phyloP scores from a whole-genome alignment of 1,140 invertebrate species.

The Philopotamus ludificatus region DNA sequence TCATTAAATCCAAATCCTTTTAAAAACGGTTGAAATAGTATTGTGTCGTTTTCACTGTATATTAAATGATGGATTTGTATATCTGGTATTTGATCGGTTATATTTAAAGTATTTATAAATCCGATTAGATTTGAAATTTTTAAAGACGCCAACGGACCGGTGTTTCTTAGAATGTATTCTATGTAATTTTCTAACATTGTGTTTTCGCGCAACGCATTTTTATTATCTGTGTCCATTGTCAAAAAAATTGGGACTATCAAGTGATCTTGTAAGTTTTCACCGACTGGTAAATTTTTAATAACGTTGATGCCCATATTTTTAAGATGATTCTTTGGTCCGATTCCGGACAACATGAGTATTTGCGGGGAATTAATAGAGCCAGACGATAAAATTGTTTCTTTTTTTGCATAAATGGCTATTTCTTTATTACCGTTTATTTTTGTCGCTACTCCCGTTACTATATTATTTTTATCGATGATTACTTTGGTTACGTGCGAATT shows the following conservation, averaged over 20 bases:
- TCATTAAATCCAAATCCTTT: slow-evolving; percentile 67
- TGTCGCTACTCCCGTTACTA: slow-evolving; percentile 64
- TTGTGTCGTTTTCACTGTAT: too few relatives aligned
- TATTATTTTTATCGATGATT: slow-evolving; percentile 58
- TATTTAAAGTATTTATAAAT: slow-evolving; percentile 73
- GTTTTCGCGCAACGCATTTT: slow-evolving; percentile 62
- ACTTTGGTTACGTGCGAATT: slow-evolving; percentile 66
- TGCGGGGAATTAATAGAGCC: slow-evolving; percentile 74
- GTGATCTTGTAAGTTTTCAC: slow-evolving; percentile 78
- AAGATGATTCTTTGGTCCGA: slow-evolving; percentile 68
- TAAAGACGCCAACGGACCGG: slow-evolving; percentile 65
- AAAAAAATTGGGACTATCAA: slow-evolving; percentile 65
- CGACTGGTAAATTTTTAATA: slow-evolving; percentile 67
- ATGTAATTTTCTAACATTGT: slow-evolving; percentile 56
- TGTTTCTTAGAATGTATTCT: slow-evolving; percentile 55
- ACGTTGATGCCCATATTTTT: slow-evolving; percentile 59
- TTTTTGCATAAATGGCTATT: slow-evolving; percentile 58
- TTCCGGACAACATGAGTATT: slow-evolving; percentile 76
- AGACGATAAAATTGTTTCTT: slow-evolving; percentile 72
- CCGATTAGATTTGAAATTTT: slow-evolving; percentile 73
- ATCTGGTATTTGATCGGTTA: slow-evolving; percentile 71
- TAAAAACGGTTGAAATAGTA: slow-evolving; percentile 76
- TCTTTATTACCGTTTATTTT: slow-evolving; percentile 48
- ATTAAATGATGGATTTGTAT: too few relatives aligned
- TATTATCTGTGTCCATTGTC: slow-evolving; percentile 50